Percentiles rank a stretch among this genome's conserved stretches.
Evolutionary conservation across 2,888 invertebrate genomes (phyloP).

Genomic region (Branchellion lobata): DNA sequence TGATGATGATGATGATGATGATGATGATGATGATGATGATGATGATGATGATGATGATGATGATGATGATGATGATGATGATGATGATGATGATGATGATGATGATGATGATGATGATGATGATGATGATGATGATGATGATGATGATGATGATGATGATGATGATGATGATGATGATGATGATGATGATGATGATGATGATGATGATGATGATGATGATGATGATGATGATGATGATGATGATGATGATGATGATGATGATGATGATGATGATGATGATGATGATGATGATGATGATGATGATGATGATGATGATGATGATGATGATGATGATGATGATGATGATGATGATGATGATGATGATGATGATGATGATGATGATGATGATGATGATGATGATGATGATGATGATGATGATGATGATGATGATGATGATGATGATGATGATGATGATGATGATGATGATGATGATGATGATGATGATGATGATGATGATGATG

Average conservation of each 20-base stretch:
- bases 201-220: slow-evolving; percentile 40
- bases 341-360: slow-evolving; percentile 30
- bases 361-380: slow-evolving; percentile 9
- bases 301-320: slow-evolving; percentile 21
- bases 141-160: slow-evolving; percentile 38
- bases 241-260: slow-evolving; percentile 23
- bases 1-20: slow-evolving; percentile 39
- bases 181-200: slow-evolving; percentile 27
- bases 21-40: slow-evolving; percentile 35
- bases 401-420: slow-evolving; percentile 34
- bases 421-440: slow-evolving; percentile 8
- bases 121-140: slow-evolving; percentile 34
- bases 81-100: slow-evolving; percentile 35
- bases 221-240: slow-evolving; percentile 25
- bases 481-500: slow-evolving; percentile 7
- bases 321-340: slow-evolving; percentile 39
- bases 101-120: slow-evolving; percentile 14
- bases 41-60: slow-evolving; percentile 11
- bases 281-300: slow-evolving; percentile 30
- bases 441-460: slow-evolving; percentile 37
- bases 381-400: slow-evolving; percentile 40
- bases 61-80: slow-evolving; percentile 38
- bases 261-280: slow-evolving; percentile 38
- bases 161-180: slow-evolving; percentile 23
- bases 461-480: slow-evolving; percentile 37